Base-by-base conservation (phyloP, 2,888 invertebrate genomes). In the Cephalotes varians region DNA sequence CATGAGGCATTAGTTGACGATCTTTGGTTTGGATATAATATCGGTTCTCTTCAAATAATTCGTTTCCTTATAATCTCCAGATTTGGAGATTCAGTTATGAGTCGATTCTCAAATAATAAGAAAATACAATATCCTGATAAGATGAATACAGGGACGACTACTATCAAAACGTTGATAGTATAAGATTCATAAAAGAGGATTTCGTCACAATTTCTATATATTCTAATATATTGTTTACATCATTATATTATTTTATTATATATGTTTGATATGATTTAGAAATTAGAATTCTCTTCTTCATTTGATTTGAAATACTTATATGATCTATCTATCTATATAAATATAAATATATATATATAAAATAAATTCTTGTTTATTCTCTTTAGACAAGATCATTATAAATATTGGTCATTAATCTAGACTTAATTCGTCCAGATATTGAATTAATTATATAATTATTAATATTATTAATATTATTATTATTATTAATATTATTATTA, bases 91-190 rank as follows among this genome's bases (percentile, higher is more conserved):
- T 69, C 40, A 31, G 6, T 76, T 37, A 25, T 2, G 21, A 37
- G 21, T 25, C 47, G 74, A 44, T 21, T 10, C 40, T 44, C 69
- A 40, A 54, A 54, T 69, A 69, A 44, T 77, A 51, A 21, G 54
- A 69, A 44, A 67, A 18, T 18, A 31, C 25, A 31, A 21, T 56
- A 44, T n/a, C 34, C 18, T 21, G 40, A 54, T 54, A 54, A 47
- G 5, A 12, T 21, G 6, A 69, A 25, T 15, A 18, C 1, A 54
- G 28, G 1, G 10, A 4, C 15, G 21, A 31, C 0, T 40, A 64
- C 18, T 65, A 40, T 10, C 37, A 10, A 65, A 18, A 18, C 15
- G 5, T n/a, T 6, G 12, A 37, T 62, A 7, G n/a, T n/a, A n/a
- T n/a, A n/a, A n/a, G n/a, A n/a, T 44, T 18, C 4, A 37, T 15